Evolutionary conservation across 64 coral and sea anemone species (phyloP), one percentile per base, ranked within the genome.

Genomic region (Porites australiensis): DNA sequence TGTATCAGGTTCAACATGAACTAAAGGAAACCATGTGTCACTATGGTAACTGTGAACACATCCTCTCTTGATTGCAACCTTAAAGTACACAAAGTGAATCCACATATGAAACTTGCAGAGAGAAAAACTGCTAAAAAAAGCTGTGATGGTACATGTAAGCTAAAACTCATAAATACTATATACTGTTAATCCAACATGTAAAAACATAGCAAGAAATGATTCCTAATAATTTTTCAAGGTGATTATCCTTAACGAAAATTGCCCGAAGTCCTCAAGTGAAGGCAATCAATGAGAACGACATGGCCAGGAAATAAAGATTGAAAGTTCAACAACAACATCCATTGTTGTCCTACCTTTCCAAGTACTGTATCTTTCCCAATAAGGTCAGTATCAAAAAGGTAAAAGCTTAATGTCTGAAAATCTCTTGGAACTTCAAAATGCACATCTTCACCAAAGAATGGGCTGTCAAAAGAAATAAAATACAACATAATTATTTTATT

Each of bases 381-480:
- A 22, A 92, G 86, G 46, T 96, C 94, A 13, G 94, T 92, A 65
- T 96, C 94, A 83, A 79, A 89, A 19, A 93, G 54, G 47, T 96
- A 96, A 79, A 96, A 96, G 75, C 90, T 93, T 5, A 96, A 81
- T 47, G 94, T 93, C 20, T 90, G 45, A 62, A 96, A 96, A 59
- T 96, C 90, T 76, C 91, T 96, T 72, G 94, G 94, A 55, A 96
- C 94, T 75, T 96, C 94, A 89, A 96, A 96, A 79, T 96, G 90
- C 58, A 96, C 64, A 93, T 96, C 94, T 77, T 96, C 94, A 65
- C 94, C 94, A 84, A 96, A 96, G 78, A 96, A 96, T 48, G 94
- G 94, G 64, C 94, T 96, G 90, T 58, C 73, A 88, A 75, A 45
- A 52, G 55, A 78, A 59, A 18, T 19, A 16, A 7, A 48, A 76